A percentile compares a stretch with the other conserved stretches of the same genome.
Conservation (phyloP, 2,797 vertebrate species). For the Crax fasciolata region DNA sequence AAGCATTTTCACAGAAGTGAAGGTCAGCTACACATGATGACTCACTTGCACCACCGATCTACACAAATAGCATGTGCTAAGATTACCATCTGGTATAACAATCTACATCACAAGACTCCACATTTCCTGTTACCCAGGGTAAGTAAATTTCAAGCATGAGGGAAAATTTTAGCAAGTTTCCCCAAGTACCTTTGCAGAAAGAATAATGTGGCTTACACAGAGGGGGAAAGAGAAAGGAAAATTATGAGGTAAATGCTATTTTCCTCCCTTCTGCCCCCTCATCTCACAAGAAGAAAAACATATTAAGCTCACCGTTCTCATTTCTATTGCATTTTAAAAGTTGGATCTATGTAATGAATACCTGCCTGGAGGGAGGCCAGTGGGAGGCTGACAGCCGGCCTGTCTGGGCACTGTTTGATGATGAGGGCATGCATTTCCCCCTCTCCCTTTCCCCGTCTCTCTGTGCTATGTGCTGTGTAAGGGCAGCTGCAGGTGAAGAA, state of each 20-base stretch:
- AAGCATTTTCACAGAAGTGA: conserved; percentile 78
- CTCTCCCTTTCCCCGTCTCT: background rate
- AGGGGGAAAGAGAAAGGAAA: conserved; percentile 76
- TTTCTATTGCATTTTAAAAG: conserved; percentile 62
- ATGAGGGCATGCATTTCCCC: conserved; percentile 3
- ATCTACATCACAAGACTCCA: conserved; percentile 88
- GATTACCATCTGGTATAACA: conserved; percentile 89
- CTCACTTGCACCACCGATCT: conserved; percentile 82
- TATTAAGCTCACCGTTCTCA: conserved; percentile 60
- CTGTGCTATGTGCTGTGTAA: background rate
- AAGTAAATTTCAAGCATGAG: conserved; percentile 87
- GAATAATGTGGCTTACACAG: conserved; percentile 80
- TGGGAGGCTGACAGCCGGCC: background rate
- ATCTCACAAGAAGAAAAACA: conserved; percentile 72
- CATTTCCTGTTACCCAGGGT: conserved; percentile 88
- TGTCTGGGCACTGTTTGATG: conserved; percentile 49
- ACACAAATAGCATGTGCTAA: conserved; percentile 86
- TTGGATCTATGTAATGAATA: conserved; percentile 70
- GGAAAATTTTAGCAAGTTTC: conserved; percentile 90
- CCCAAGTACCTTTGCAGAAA: conserved; percentile 86
- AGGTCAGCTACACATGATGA: conserved; percentile 82
- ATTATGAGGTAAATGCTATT: conserved; percentile 79
- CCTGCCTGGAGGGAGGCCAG: conserved; percentile 56
- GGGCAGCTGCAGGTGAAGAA: background rate
- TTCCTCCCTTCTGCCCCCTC: conserved; percentile 64